Evolutionary conservation across 2,113 vertebrate species (phyloP), one percentile per base, ranked within the genome.

Genomic region (Coregonus clupeaformis): DNA sequence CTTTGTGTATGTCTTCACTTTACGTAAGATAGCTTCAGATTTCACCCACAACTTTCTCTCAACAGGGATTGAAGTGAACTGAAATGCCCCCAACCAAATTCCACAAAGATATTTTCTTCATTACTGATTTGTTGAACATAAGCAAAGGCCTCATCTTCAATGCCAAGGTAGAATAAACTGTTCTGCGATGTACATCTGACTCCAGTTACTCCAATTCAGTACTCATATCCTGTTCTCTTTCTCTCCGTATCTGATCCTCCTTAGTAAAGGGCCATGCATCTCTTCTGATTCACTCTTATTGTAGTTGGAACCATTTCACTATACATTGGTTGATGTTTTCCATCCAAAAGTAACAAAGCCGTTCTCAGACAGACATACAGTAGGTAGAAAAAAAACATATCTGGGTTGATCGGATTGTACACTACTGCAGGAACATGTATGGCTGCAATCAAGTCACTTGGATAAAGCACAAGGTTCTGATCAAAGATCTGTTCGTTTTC

Each of bases 301-400:
- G 75, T 84, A 88, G 72, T 84, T 86, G 83, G 86, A 90, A 88
- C 30, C 77, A 65, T 82, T 85, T 86, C 81, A 36, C 78, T 30
- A 30, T 70, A 73, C 60, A 78, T 20, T 59, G 67, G 62, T 73
- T 80, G 80, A 86, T 76, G 78, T 84, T 80, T 76, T 80, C 76
- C 76, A 82, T 81, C 75, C 80, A 70, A 64, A 79, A 85, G 71
- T 76, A 80, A 87, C 73, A 81, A 72, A 70, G 14, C 70, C 36
- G 68, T 74, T 84, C 68, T 81, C 73, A 71, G 72, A 36, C 20
- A 72, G 71, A 86, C 69, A 80, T 52, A 52, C 13, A 3, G 36
- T 42, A 42, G 9, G 47, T 77, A 25, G 12, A 55, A 70, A 14
- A 85, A n/a, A 77, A 86, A 86, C 71, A 2, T 66, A 72, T 65